A percentile compares a stretch with the other conserved stretches of the same genome.
phyloP scores from a whole-genome alignment of 2,888 invertebrate genomes.

The Bursaphelenchus okinawaensis region DNA sequence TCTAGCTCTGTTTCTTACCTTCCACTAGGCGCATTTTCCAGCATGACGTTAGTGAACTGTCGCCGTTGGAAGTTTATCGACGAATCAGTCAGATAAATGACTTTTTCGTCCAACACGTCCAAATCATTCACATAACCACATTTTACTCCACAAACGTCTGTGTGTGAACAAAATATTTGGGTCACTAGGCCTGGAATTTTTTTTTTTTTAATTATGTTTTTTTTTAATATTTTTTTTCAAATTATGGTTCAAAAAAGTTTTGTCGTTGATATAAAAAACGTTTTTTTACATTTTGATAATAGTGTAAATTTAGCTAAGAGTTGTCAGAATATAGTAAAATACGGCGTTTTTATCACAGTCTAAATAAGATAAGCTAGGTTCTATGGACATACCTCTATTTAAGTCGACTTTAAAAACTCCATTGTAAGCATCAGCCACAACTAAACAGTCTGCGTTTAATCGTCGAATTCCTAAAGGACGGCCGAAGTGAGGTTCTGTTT shows the following conservation, averaged over 20 bases:
- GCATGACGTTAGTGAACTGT: conserved; percentile 67
- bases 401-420: conserved; percentile 12
- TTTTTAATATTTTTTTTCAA: too few species aligned
- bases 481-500: not conserved
- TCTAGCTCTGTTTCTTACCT: conserved; percentile 16
- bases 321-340: too few species aligned
- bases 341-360: too few species aligned
- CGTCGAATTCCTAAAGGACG: conserved; percentile 12
- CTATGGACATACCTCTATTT: not conserved
- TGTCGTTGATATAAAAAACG: too few species aligned
- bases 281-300: too few species aligned
- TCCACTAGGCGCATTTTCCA: conserved; percentile 73
- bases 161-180: not conserved
- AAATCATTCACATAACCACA: conserved; percentile 60
- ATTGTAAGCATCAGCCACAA: conserved; percentile 13
- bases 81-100: conserved; percentile 81
- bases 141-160: conserved; percentile 5
- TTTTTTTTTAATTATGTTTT: too few species aligned
- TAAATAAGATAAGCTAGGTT: not conserved
- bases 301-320: too few species aligned
- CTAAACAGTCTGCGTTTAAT: conserved; percentile 8
- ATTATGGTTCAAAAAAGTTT: too few species aligned
- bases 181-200: not conserved
- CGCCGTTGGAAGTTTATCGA: conserved; percentile 70
- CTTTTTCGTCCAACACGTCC: conserved; percentile 68